These are phyloP conservation scores for Cheilosia impressa DNA, from an alignment of 2,888 invertebrate species.

Conservation along the genomic window DNA sequence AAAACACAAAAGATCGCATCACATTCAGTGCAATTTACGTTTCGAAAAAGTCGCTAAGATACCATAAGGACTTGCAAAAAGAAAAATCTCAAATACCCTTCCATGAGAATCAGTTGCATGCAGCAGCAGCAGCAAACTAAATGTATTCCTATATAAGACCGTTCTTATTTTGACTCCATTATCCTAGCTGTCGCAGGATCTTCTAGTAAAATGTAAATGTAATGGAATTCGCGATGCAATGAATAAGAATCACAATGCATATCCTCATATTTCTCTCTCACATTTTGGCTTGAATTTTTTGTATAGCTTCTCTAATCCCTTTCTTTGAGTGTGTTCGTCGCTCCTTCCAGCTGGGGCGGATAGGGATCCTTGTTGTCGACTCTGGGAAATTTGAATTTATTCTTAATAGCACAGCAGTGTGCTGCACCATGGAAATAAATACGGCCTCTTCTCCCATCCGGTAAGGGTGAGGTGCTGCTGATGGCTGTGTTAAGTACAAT, in stretches of 20 bases:
- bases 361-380: constrained; percentile 28
- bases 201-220: constrained; percentile 46
- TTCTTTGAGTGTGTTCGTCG: neutral
- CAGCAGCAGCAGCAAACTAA: neutral
- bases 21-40: constrained; percentile 43
- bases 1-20: constrained; percentile 20
- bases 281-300: constrained; percentile 20
- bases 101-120: constrained; percentile 2
- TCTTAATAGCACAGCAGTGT: constrained; percentile 38
- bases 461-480: neutral
- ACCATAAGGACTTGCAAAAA: constrained; percentile 19
- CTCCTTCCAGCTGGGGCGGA: neutral
- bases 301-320: constrained; percentile 1
- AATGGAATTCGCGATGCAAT: constrained; percentile 55
- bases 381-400: constrained; percentile 52
- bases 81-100: constrained; percentile 7
- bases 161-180: constrained; percentile 46
- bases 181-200: constrained; percentile 36
- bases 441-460: neutral
- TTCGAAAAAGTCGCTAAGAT: constrained; percentile 10
- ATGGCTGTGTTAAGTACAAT: constrained; percentile 39
- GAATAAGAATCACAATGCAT: constrained; percentile 56
- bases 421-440: constrained; percentile 44
- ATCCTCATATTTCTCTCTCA: constrained; percentile 48
- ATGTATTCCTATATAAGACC: constrained; percentile 3